These are phyloP conservation scores for Philaethria dido DNA, from an alignment of 2,888 invertebrate species.

Conservation along the genomic window DNA sequence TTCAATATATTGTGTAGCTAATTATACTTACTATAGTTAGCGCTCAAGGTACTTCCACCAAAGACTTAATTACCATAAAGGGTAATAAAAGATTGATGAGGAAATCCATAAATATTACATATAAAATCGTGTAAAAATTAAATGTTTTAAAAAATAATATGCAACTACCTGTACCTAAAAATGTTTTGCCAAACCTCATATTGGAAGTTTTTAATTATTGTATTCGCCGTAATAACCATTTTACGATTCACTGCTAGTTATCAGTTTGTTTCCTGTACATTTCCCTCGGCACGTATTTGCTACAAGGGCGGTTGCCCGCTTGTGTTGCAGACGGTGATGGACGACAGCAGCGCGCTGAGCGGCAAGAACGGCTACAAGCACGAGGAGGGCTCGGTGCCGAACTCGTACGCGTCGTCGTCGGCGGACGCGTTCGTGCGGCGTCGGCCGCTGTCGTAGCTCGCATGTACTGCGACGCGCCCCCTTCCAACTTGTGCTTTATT, in stretches of 20 bases:
- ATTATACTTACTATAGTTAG: conserved; percentile 10
- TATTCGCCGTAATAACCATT: too few species aligned
- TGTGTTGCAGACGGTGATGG: conserved; percentile 85
- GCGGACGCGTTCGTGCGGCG: conserved; percentile 77
- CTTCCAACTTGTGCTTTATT: conserved; percentile 19
- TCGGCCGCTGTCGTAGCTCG: conserved; percentile 53
- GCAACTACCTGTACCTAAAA: too few species aligned
- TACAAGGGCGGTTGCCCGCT: too few species aligned
- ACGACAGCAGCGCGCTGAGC: conserved; percentile 62
- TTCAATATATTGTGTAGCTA: neutral
- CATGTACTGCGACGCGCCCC: neutral
- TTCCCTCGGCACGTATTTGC: too few species aligned
- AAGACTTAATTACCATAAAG: conserved; percentile 8
- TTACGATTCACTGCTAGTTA: too few species aligned
- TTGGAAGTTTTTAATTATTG: too few species aligned
- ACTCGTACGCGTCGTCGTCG: conserved; percentile 74
- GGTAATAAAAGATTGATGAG: conserved; percentile 8
- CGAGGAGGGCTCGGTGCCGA: conserved; percentile 71
- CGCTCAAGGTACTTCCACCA: conserved; percentile 4
- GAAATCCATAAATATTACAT: neutral
- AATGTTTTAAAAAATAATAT: too few species aligned
- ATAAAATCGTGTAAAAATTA: neutral
- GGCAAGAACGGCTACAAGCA: conserved; percentile 77
- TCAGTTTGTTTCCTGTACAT: too few species aligned
- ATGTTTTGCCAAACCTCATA: too few species aligned